phyloP scores from a whole-genome alignment of 1,140 invertebrate species.

The Drosophila fuyamai region DNA sequence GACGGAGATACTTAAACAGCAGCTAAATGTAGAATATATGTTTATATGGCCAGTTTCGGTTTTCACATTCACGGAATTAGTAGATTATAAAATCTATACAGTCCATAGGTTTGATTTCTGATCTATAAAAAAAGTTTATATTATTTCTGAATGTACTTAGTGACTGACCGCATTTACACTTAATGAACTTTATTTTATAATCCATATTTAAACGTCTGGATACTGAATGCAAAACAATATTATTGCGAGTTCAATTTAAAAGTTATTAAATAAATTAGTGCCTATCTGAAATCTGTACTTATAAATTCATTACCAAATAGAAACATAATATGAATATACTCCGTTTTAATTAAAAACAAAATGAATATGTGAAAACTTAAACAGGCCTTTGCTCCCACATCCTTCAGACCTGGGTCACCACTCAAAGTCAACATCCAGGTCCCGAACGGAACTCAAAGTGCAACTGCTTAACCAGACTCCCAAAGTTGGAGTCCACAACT shows the following conservation, averaged over 20 bases:
- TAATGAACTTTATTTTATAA: constrained; percentile 2
- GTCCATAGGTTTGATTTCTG: background rate
- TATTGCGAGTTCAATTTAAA: too few species aligned
- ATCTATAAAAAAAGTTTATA: constrained; percentile 1
- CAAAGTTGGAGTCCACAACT: background rate
- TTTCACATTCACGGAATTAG: constrained; percentile 2
- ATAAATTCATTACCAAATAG: too few species aligned
- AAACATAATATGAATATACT: too few species aligned
- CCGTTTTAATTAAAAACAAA: too few species aligned
- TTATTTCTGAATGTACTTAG: constrained; percentile 23
- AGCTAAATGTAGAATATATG: constrained; percentile 10
- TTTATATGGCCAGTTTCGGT: constrained; percentile 20
- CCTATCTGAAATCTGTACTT: too few species aligned
- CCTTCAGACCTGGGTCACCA: constrained; percentile 4
- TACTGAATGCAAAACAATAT: too few species aligned
- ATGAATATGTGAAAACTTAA: background rate
- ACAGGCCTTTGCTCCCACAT: background rate
- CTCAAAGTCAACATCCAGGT: constrained; percentile 27
- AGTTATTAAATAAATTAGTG: too few species aligned
- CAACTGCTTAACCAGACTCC: constrained; percentile 49
- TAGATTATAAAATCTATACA: background rate
- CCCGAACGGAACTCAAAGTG: constrained; percentile 44
- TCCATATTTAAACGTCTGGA: background rate
- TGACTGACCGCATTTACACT: constrained; percentile 34
- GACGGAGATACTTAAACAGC: constrained; percentile 35